A percentile compares a stretch with the other conserved stretches of the same genome.
These are phyloP conservation scores for Zaprionus obscuricornis DNA, from an alignment of 2,888 invertebrate species.

Conservation along the genomic window DNA sequence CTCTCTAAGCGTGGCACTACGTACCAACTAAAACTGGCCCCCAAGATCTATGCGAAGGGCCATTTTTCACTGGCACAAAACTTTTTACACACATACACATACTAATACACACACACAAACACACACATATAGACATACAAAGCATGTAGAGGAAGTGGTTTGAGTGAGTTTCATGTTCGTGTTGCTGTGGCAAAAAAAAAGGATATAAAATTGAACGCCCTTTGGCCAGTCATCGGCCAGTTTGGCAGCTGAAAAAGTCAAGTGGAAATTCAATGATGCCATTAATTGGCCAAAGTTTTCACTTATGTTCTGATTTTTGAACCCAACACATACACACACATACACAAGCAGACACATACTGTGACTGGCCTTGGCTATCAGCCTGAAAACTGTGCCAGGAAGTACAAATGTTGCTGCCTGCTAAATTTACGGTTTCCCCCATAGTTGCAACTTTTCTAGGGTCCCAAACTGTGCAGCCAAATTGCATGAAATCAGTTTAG, in stretches of 20 bases:
- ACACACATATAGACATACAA: conserved; percentile 6
- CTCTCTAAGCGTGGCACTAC: neutral
- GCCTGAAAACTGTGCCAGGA: conserved; percentile 68
- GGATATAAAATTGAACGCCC: conserved; percentile 77
- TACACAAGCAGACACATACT: neutral
- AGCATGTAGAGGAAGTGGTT: neutral
- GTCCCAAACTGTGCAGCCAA: conserved; percentile 73
- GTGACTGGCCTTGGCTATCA: conserved; percentile 52
- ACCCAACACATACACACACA: conserved; percentile 27
- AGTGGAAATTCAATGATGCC: conserved; percentile 80
- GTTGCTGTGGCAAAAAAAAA: neutral
- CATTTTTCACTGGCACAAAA: conserved; percentile 74
- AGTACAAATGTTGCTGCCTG: conserved; percentile 71
- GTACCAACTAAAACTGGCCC: conserved; percentile 34
- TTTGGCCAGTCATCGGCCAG: conserved; percentile 77
- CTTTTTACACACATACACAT: conserved; percentile 55
- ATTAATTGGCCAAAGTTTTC: conserved; percentile 80
- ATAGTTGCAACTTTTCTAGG: conserved; percentile 68
- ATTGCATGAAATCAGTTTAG: conserved; percentile 76
- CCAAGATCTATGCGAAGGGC: conserved; percentile 67
- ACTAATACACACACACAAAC: conserved; percentile 8
- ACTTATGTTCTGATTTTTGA: conserved; percentile 77
- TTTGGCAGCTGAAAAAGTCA: conserved; percentile 77
- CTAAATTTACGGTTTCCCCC: conserved; percentile 70
- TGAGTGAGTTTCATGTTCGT: neutral